Evolutionary conservation across 1,140 invertebrate genomes (phyloP).

Genomic region (Scylla paramamosain): DNA sequence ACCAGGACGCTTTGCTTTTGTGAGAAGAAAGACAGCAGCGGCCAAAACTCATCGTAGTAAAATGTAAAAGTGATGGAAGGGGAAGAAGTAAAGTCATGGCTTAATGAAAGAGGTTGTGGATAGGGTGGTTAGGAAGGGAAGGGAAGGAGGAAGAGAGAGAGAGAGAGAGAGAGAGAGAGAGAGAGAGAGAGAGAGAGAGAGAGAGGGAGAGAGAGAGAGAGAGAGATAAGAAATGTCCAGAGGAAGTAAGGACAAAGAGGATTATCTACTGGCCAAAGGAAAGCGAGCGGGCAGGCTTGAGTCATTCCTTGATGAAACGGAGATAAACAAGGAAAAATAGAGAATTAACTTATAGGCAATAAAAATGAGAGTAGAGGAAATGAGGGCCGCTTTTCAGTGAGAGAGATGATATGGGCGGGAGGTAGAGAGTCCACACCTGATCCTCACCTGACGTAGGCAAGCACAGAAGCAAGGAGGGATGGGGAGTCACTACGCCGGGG

Average conservation of each 20-base stretch:
- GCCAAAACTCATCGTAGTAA: background rate
- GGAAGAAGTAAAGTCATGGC: background rate
- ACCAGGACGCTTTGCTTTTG: background rate
- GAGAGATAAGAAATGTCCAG: background rate
- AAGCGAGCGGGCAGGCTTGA: too few relatives aligned
- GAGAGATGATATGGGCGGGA: background rate
- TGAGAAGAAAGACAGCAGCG: background rate
- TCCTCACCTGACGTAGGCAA: too few relatives aligned
- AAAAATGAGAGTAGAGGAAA: too few relatives aligned
- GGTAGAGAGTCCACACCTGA: background rate
- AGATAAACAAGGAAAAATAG: too few relatives aligned
- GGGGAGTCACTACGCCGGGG: background rate
- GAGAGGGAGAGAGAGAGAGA: slow-evolving; percentile 22
- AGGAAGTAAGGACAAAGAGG: too few relatives aligned
- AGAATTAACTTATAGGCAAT: too few relatives aligned
- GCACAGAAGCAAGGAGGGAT: too few relatives aligned
- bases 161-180: slow-evolving; percentile 50
- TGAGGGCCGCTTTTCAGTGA: too few relatives aligned
- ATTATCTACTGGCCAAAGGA: too few relatives aligned
- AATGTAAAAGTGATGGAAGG: too few relatives aligned
- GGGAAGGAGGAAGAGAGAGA: background rate
- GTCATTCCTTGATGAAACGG: too few relatives aligned
- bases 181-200: slow-evolving; percentile 31
- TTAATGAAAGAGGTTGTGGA: too few relatives aligned
- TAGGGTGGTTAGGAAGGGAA: background rate